phyloP scores from a whole-genome alignment of 53 echinoderm and acorn worm species.

The Apostichopus leukothele region DNA sequence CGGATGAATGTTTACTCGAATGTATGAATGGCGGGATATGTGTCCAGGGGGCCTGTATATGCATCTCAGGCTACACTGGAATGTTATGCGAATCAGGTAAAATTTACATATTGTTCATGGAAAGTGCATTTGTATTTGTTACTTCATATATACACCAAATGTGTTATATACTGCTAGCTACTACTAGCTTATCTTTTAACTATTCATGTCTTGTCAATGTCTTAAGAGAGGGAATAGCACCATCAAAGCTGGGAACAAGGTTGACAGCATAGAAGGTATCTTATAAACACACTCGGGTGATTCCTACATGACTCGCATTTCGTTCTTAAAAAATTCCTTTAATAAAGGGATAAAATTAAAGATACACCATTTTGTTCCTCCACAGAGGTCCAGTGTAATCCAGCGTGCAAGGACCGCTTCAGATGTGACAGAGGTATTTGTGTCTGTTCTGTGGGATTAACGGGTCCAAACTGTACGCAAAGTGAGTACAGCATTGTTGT shows the following conservation, averaged over 20 bases:
- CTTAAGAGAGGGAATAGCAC: too few species aligned
- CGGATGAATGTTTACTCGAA: conserved; percentile 55
- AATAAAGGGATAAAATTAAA: not conserved
- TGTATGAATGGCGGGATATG: conserved; percentile 89
- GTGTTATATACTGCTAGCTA: too few species aligned
- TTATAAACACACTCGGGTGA: too few species aligned
- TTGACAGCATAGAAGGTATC: too few species aligned
- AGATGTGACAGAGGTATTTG: conserved; percentile 79
- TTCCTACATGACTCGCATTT: too few species aligned
- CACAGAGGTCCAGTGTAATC: conserved; percentile 68
- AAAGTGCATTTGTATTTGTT: too few species aligned
- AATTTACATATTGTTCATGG: not conserved
- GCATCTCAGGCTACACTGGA: conserved; percentile 76
- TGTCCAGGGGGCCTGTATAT: conserved; percentile 72
- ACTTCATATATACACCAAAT: too few species aligned
- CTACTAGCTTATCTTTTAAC: too few species aligned
- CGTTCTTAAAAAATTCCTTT: too few species aligned
- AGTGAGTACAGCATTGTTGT: conserved; percentile 38
- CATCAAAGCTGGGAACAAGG: too few species aligned
- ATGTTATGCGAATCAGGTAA: conserved; percentile 72
- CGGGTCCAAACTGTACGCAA: conserved; percentile 73
- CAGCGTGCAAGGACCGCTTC: conserved; percentile 77
- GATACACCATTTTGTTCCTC: not conserved
- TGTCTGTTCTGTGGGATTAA: conserved; percentile 80
- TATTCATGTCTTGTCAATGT: too few species aligned